These are phyloP conservation scores for Nothocercus julius DNA, from an alignment of 2,113 vertebrate species.

Conservation along the genomic window DNA sequence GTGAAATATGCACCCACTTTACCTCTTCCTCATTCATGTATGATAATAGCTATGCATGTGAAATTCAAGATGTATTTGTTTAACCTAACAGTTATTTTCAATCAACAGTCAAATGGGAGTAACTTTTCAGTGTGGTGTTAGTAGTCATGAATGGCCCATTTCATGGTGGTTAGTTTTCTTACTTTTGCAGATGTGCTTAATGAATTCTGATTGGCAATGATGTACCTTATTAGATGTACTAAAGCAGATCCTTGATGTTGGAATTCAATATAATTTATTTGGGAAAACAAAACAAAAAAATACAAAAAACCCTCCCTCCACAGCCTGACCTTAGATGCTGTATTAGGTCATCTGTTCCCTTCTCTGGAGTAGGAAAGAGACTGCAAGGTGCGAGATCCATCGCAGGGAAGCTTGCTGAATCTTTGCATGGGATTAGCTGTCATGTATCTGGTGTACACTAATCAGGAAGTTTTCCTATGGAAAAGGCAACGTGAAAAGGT, in stretches of 20 bases:
- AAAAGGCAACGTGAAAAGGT: neutral
- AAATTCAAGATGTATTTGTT: neutral
- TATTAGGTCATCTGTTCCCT: neutral
- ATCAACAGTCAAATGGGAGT: neutral
- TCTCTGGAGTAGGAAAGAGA: neutral
- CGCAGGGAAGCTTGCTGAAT: neutral
- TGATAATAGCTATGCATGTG: fast-evolving
- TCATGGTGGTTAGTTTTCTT: neutral
- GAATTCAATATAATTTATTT: neutral
- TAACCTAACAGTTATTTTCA: neutral
- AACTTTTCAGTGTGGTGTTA: neutral
- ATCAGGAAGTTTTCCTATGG: neutral
- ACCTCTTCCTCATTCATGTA: neutral
- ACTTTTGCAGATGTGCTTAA: conserved; percentile 9
- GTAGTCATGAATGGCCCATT: conserved; percentile 1
- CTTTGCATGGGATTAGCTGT: neutral
- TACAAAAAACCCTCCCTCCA: neutral
- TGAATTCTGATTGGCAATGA: neutral
- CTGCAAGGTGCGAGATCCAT: neutral
- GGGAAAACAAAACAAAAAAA: neutral
- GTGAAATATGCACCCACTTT: neutral
- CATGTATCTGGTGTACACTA: neutral
- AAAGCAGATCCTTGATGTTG: neutral
- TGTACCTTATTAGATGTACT: neutral
- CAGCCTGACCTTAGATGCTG: neutral